Evolutionary conservation across 2,113 vertebrate genomes (phyloP), one percentile per base, ranked within the genome.

Genomic region (Aegotheles bennettii): DNA sequence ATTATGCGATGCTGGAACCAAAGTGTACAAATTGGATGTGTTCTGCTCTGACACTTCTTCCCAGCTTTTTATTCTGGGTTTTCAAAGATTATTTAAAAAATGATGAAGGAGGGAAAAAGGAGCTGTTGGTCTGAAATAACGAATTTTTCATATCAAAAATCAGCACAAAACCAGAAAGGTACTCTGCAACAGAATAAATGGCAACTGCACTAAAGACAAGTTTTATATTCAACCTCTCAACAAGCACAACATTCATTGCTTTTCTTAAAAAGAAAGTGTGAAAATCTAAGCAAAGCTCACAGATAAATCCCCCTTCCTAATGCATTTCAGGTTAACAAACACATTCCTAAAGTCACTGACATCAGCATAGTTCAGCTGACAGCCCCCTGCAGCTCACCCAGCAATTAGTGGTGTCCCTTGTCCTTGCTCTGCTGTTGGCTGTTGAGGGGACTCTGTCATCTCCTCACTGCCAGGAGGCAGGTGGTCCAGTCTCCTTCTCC

Each of bases 1-100:
- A 96, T 97, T 97, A 97, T 74, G 83, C 77, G 81, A 78, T n/a
- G 40, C 50, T 92, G 61, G 25, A 92, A 94, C 71, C 47, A 70
- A 83, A 93, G 54, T 13, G 23, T 70, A 59, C 0, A 11, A 92
- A 91, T 56, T 74, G 54, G 71, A 88, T 94, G 85, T 84, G 73
- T 59, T 95, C 92, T 84, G 82, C 48, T 87, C 69, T 78, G 91
- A 45, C 85, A 90, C 64, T 87, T 90, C 51, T 65, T 91, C 75
- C 61, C 35, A 92, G 51, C 81, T 96, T 93, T 88, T 90, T 50
- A 90, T 93, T 95, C 56, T 64, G 67, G 61, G 91, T 64, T 95
- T 89, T 76, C 76, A 82, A 85, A 86, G 71, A 81, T 76, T 64
- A 35, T 51, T 88, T 38, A 1, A 88, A 96, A 95, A 84, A 69